These are phyloP conservation scores for Heliconius cydno DNA, from an alignment of 2,888 invertebrate species.

Conservation along the genomic window DNA sequence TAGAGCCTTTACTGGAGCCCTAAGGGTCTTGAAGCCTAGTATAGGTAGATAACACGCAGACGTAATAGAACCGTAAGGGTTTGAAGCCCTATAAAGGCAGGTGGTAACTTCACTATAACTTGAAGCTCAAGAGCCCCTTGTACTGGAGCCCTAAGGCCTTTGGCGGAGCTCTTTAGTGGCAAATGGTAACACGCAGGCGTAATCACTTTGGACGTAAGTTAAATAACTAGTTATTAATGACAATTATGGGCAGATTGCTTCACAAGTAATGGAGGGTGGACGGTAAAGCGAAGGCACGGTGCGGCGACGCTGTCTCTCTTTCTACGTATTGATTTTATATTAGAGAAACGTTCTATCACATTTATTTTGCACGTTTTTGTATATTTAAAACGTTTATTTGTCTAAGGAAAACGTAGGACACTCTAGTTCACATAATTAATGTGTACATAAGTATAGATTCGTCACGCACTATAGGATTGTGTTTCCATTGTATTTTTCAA, in stretches of 20 bases:
- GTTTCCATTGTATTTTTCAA: conserved; percentile 50
- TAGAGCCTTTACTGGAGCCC: conserved; percentile 48
- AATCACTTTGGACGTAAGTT: not conserved
- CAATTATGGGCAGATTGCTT: conserved; percentile 53
- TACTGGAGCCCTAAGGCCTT: not conserved
- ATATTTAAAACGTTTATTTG: conserved; percentile 37
- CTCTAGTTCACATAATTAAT: conserved; percentile 80
- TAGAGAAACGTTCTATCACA: conserved; percentile 54
- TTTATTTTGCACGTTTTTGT: conserved; percentile 49
- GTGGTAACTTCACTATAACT: not conserved
- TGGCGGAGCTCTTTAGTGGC: not conserved
- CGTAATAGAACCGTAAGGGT: not conserved
- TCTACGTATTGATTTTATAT: conserved; percentile 73
- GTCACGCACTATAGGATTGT: conserved; percentile 61
- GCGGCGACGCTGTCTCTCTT: conserved; percentile 4
- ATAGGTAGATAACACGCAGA: not conserved
- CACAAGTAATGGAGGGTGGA: conserved; percentile 35
- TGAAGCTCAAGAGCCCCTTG: not conserved
- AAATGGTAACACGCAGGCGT: conserved; percentile 55
- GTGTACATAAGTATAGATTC: conserved; percentile 65
- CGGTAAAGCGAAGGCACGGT: conserved; percentile 24
- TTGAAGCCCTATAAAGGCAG: not conserved
- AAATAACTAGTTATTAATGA: conserved; percentile 50
- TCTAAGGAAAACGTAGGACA: conserved; percentile 52
- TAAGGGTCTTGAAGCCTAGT: not conserved